Evolutionary conservation across 2,113 vertebrate species (phyloP).

Genomic region (Catharus minimus): DNA sequence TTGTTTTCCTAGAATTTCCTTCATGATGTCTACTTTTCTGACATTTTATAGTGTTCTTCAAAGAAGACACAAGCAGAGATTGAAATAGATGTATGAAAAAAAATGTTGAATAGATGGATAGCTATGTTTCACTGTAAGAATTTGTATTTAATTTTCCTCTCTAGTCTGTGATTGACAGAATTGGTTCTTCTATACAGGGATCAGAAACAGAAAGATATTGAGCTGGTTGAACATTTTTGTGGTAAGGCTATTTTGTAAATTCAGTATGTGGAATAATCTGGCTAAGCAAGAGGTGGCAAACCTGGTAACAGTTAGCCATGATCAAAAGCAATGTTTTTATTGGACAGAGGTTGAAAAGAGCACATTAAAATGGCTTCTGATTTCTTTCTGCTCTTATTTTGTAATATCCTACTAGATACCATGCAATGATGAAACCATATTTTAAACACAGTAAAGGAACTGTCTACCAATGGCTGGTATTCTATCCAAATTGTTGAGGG

Average conservation of each 20-base stretch:
- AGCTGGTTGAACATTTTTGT: neutral
- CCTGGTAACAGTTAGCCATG: neutral
- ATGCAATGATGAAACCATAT: neutral
- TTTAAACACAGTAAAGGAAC: neutral
- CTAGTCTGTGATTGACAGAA: neutral
- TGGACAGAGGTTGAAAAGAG: neutral
- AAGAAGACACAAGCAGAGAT: neutral
- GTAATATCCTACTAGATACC: neutral
- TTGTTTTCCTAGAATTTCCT: neutral
- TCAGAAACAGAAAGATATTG: neutral
- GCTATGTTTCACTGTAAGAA: neutral
- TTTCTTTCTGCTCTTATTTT: neutral
- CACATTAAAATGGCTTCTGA: neutral
- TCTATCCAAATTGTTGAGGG: neutral
- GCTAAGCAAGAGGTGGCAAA: neutral
- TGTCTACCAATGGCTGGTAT: neutral
- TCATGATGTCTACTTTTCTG: neutral
- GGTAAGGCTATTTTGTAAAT: neutral
- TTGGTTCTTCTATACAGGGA: neutral
- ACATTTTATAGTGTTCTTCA: neutral
- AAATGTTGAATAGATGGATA: neutral
- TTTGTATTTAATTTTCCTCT: neutral
- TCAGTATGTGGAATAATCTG: neutral
- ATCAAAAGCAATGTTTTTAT: neutral
- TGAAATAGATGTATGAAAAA: neutral